Base-by-base conservation (phyloP, 2,113 vertebrate genomes). In the Muntiacus muntjak region DNA sequence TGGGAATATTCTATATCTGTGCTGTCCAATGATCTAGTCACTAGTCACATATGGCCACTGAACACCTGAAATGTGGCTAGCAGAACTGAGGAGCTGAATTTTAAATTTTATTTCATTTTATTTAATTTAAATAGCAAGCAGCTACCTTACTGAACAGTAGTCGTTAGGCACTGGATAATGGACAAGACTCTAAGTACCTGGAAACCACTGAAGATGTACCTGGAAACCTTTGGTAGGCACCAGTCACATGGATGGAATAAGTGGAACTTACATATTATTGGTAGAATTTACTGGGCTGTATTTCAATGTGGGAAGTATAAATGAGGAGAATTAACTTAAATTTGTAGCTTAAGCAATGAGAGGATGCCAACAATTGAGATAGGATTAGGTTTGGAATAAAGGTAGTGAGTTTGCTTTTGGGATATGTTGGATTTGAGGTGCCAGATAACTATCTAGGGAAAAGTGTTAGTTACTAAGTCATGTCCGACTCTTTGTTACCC, bases 81-180 rank as follows among this genome's bases (percentile, higher is more conserved):
- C 36, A 57, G 47, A 60, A 52, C 47, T 81, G 40, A 81, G 50
- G 33, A 87, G 86, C n/a, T 83, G 15, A 93, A 76, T 30, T 93
- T 87, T 64, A 79, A 87, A 55, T 85, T 78, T 93, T 79, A 64
- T 55, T 96, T 92, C 52, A 89, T 84, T 96, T 76, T 47, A 55
- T 57, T 40, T 74, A 45, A 71, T 52, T 74, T 91, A 92, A 87
- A 82, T 47, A 87, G 74, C 47, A 92, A 91, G 45, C 12, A 15
- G 28, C 58, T 71, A 62, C 28, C 45, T 15, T 71, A 57, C 1
- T 87, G 30, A 81, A 87, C 43, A 83, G 40, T 8, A 58, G 15
- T 71, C 16, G 16, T 57, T 67, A 86, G 67, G 67, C 45, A 54
- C 25, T 74, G 74, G 52, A 60, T 87, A 96, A 89, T 55, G 64